Base-by-base conservation (phyloP, 2,888 invertebrate genomes). In the Epinotia bilunana region DNA sequence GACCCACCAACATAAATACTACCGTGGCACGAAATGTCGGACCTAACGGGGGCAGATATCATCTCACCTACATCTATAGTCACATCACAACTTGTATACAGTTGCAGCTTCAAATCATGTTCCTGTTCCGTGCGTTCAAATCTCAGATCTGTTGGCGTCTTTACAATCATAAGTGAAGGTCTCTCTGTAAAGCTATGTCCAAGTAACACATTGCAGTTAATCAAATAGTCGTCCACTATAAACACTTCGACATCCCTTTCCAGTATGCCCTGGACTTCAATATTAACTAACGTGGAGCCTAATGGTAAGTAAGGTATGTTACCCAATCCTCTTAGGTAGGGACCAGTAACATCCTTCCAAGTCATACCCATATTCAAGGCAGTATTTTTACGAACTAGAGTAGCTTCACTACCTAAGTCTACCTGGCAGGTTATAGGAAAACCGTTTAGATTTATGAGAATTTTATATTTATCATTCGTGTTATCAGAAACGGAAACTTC, bases 31-130 rank as follows among this genome's bases (percentile, higher is more conserved):
- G 55, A 55, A n/a, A 55, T 55, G 7, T 55, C n/a, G n/a, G 55
- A 55, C 55, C n/a, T 55, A n/a, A n/a, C n/a, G n/a, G n/a, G n/a
- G n/a, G n/a, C n/a, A n/a, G n/a, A n/a, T n/a, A n/a, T n/a, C n/a
- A 55, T 55, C n/a, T 55, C 55, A 55, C 55, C 55, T 55, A 55
- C 55, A 55, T 55, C 55, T 55, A 55, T 18, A n/a, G 55, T n/a
- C 6, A 18, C 55, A n/a, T 55, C 55, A 55, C 18, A 55, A 5
- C n/a, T n/a, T n/a, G 55, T 55, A 55, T n/a, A n/a, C n/a, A 55
- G n/a, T 55, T 55, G n/a, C n/a, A 55, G 55, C n/a, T 55, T 55
- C 55, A 55, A 55, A n/a, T 55, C 55, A 18, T 55, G n/a, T 5
- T 55, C 55, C n/a, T 5, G n/a, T n/a, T 55, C 55, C 3, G 55